Conservation (phyloP, 2,113 vertebrate genomes). For the Raja brachyura region DNA sequence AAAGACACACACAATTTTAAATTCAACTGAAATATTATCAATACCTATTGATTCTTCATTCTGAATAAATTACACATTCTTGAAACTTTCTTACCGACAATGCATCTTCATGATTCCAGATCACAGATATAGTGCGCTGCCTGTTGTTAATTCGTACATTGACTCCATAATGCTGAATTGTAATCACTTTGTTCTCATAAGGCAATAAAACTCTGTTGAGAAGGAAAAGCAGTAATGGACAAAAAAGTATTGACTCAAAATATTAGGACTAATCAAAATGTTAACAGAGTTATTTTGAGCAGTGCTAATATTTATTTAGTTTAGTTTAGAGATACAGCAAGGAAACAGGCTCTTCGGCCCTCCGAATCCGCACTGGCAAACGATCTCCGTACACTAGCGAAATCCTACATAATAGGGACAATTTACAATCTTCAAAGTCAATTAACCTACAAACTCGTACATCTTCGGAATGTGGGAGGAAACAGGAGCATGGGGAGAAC, state of each 20-base stretch:
- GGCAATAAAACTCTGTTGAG: conserved; percentile 47
- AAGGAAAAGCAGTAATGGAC: neutral
- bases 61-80: neutral
- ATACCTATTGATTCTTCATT: neutral
- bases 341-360: no score
- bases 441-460: no score
- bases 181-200: conserved; percentile 47
- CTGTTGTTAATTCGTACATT: conserved; percentile 44
- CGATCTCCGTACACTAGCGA: no score
- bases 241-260: neutral
- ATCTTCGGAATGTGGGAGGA: no score
- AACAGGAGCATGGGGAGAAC: no score
- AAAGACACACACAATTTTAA: neutral
- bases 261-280: neutral
- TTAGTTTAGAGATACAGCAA: no score
- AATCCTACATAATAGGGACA: no score
- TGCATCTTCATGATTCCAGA: conserved; percentile 42
- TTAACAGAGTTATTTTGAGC: neutral
- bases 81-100: conserved; percentile 46
- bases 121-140: conserved; percentile 44
- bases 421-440: no score
- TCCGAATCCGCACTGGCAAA: no score
- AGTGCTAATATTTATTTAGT: neutral
- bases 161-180: conserved; percentile 47
- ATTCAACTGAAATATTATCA: neutral